These are phyloP conservation scores for Linepithema humile DNA, from an alignment of 1,140 invertebrate species.

Conservation along the genomic window DNA sequence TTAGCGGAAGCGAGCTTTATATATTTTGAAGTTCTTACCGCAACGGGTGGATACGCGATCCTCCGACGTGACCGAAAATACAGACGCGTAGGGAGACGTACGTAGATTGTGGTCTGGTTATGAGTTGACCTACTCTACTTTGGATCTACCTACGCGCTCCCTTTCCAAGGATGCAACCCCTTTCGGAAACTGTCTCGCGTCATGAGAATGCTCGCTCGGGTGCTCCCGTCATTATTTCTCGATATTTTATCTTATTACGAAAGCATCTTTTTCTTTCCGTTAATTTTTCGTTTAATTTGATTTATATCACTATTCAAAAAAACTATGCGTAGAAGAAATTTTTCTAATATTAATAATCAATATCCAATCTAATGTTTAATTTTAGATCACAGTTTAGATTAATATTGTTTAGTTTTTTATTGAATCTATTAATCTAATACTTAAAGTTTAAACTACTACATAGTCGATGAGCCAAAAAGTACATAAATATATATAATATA, in stretches of 20 bases:
- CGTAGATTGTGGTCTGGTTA: conserved; percentile 62
- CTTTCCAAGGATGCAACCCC: conserved; percentile 39
- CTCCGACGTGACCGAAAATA: conserved; percentile 35
- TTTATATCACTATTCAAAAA: too few relatives aligned
- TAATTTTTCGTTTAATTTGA: neutral
- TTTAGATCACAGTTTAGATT: too few relatives aligned
- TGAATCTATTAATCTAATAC: too few relatives aligned
- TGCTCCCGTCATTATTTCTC: conserved; percentile 24
- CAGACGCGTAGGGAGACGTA: conserved; percentile 40
- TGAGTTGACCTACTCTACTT: conserved; percentile 69
- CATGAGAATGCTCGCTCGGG: conserved; percentile 30
- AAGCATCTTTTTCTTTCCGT: neutral
- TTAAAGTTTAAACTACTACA: too few relatives aligned
- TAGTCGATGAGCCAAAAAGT: too few relatives aligned
- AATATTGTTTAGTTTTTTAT: too few relatives aligned
- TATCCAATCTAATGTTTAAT: too few relatives aligned
- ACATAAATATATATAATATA: too few relatives aligned
- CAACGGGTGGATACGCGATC: conserved; percentile 19
- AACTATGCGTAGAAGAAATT: neutral
- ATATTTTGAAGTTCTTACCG: conserved; percentile 48
- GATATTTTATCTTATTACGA: conserved; percentile 26
- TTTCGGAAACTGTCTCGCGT: conserved; percentile 37
- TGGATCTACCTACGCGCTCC: conserved; percentile 42
- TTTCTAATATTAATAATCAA: too few relatives aligned
- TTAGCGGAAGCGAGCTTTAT: conserved; percentile 14